These are phyloP conservation scores for Barypeithes pellucidus DNA, from an alignment of 2,888 invertebrate genomes.

Conservation along the genomic window DNA sequence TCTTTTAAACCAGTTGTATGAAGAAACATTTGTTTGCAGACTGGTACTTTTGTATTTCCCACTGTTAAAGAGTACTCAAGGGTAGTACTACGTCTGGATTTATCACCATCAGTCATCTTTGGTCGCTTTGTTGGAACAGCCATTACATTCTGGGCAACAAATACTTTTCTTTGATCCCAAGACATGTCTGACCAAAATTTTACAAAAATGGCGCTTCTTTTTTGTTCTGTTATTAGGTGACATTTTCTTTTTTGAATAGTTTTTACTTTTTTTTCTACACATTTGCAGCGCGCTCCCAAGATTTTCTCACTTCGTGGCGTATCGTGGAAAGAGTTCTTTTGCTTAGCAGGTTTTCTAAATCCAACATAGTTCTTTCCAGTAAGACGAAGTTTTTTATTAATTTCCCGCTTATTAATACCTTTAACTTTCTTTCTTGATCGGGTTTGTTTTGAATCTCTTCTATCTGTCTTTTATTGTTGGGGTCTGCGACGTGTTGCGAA, in stretches of 20 bases:
- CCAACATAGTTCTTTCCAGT: background rate
- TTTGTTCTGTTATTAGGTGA: constrained; percentile 6
- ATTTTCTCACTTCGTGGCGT: background rate
- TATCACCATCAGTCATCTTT: constrained; percentile 3
- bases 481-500: background rate
- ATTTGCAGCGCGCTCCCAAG: background rate
- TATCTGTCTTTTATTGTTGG: background rate
- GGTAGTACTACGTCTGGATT: constrained; percentile 26
- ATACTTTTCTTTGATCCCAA: constrained; percentile 22
- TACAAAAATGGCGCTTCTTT: constrained; percentile 1
- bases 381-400: background rate
- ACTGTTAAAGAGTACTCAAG: constrained; percentile 27
- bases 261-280: background rate
- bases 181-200: constrained; percentile 22
- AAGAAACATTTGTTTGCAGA: constrained; percentile 44
- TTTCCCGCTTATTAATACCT: background rate
- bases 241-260: constrained; percentile 18
- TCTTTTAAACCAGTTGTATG: constrained; percentile 36
- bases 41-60: constrained; percentile 30
- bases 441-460: background rate
- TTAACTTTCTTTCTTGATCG: background rate
- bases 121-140: constrained; percentile 15
- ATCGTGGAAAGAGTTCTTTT: background rate
- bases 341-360: background rate
- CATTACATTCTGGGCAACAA: constrained; percentile 18